phyloP scores from a whole-genome alignment of 2,797 vertebrate species.

The Manis javanica region DNA sequence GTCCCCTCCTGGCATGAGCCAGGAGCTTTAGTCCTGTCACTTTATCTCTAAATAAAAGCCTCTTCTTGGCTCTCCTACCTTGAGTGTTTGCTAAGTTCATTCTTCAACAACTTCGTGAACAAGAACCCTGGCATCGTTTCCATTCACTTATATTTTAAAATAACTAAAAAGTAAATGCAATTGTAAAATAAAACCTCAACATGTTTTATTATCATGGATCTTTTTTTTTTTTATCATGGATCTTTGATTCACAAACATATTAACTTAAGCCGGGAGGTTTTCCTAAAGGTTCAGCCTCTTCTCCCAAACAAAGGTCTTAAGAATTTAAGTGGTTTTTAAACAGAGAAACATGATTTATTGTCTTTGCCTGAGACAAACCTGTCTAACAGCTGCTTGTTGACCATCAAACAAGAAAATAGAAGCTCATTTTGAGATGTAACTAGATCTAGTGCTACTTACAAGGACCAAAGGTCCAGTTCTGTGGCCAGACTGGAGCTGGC shows the following conservation, averaged over 20 bases:
- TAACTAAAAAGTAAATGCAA: neutral
- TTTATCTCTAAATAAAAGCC: too few relatives aligned
- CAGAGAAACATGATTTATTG: neutral
- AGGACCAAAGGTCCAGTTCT: neutral
- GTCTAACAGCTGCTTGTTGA: neutral
- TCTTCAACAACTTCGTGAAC: too few relatives aligned
- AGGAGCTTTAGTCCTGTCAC: too few relatives aligned
- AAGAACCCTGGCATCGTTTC: neutral
- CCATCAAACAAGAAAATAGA: neutral
- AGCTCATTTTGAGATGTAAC: neutral
- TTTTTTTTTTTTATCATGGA: slow-evolving; percentile 11
- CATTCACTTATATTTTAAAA: neutral
- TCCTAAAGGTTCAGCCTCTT: neutral
- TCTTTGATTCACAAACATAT: neutral
- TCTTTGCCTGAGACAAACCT: neutral
- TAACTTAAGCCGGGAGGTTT: neutral
- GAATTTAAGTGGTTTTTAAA: neutral
- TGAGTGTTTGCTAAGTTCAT: too few relatives aligned
- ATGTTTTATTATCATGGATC: neutral
- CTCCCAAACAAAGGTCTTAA: slow-evolving; percentile 3
- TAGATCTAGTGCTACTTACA: neutral
- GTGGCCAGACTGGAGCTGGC: neutral
- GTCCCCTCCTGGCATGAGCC: too few relatives aligned
- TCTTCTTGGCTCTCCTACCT: too few relatives aligned
- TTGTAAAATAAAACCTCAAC: neutral